Evolutionary conservation across 2,797 vertebrate genomes (phyloP).

Genomic region (Chanos chanos): DNA sequence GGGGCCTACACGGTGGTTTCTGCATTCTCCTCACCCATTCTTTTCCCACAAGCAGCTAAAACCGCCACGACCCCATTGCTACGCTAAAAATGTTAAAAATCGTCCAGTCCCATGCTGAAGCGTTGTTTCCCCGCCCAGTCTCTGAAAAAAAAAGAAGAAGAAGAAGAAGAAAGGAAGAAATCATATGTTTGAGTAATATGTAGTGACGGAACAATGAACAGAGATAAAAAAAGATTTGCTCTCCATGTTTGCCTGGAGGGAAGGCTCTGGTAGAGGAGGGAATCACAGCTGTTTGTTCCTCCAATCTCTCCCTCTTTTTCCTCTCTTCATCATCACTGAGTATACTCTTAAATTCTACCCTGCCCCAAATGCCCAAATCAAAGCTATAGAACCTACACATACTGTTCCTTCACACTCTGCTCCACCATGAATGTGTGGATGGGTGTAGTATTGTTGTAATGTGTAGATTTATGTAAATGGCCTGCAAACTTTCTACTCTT

Average conservation of each 20-base stretch:
- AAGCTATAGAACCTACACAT: constrained; percentile 7
- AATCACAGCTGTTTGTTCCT: constrained; percentile 22
- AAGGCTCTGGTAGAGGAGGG: constrained; percentile 10
- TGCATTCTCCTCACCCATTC: too few relatives aligned
- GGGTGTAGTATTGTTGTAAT: neutral
- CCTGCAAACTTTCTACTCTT: too few relatives aligned
- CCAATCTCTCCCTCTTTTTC: constrained; percentile 2
- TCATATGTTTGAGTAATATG: too few relatives aligned
- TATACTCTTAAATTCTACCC: constrained; percentile 4
- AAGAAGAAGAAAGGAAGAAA: too few relatives aligned
- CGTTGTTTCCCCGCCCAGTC: too few relatives aligned
- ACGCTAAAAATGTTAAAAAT: too few relatives aligned
- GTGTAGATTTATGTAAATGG: neutral
- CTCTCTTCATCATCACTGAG: constrained; percentile 15
- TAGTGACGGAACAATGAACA: constrained; percentile 15
- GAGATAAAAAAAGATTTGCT: neutral
- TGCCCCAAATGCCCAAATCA: neutral
- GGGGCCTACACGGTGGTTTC: too few relatives aligned
- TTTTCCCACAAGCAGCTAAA: too few relatives aligned
- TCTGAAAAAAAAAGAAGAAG: too few relatives aligned
- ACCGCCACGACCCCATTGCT: too few relatives aligned
- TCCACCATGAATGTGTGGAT: neutral
- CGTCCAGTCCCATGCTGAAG: too few relatives aligned
- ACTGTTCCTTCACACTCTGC: too few relatives aligned
- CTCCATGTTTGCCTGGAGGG: constrained; percentile 3